Evolutionary conservation across 2,797 vertebrate species (phyloP).

Genomic region (Anas flavirostris): DNA sequence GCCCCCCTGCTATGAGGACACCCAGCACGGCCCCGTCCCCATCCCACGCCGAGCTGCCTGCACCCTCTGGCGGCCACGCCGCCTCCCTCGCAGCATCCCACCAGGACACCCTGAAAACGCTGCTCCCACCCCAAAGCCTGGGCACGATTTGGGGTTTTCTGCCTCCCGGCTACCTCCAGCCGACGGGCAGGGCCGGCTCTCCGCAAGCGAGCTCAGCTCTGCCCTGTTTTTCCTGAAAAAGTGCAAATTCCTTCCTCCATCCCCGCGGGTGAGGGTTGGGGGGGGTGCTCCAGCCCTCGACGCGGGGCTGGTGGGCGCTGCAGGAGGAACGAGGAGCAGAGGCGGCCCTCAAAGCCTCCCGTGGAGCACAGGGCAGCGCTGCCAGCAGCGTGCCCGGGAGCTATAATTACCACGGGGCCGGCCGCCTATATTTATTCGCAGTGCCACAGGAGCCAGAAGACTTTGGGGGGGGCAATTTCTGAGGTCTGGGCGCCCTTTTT

Average conservation of each 20-base stretch:
- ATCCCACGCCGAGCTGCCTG: not conserved
- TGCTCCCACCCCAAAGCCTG: not conserved
- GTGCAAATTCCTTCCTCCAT: fast-evolving
- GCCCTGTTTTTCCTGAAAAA: not conserved
- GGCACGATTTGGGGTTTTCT: not conserved
- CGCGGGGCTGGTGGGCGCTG: fast-evolving
- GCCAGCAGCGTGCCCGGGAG: not conserved
- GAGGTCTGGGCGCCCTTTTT: not conserved
- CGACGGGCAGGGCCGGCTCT: not conserved
- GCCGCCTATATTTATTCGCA: constrained; percentile 57
- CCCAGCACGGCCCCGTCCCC: fast-evolving
- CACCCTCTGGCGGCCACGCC: constrained; percentile 36
- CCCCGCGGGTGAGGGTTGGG: fast-evolving
- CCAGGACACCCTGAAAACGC: not conserved
- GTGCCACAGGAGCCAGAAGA: not conserved
- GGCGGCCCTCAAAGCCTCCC: not conserved
- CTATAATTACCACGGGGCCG: constrained; percentile 4
- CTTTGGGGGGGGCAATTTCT: not conserved
- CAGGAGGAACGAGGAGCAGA: not conserved
- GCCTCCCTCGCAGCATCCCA: not conserved
- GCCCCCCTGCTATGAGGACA: fast-evolving
- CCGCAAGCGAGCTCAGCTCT: not conserved
- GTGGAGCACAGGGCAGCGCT: not conserved
- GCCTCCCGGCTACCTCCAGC: not conserved
- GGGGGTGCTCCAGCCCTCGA: not conserved